A percentile compares a stretch with the other conserved stretches of the same genome.
These are phyloP conservation scores for Hystrix brachyura DNA, from an alignment of 2,113 vertebrate species.

Conservation along the genomic window DNA sequence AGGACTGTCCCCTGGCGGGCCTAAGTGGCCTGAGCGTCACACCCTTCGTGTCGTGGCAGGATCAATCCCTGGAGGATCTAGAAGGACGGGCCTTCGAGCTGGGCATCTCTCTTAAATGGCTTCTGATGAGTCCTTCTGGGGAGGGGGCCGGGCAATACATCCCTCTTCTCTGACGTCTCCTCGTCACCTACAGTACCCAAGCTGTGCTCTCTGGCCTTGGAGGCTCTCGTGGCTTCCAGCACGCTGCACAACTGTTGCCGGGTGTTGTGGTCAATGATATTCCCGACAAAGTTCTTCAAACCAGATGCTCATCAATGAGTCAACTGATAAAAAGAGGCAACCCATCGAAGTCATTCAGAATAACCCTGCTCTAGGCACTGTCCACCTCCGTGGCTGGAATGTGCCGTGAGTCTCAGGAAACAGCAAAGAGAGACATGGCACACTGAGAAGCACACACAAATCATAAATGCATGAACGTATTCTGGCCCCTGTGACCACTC, in stretches of 20 bases:
- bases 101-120: no score
- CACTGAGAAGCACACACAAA: not conserved
- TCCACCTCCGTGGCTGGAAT: not conserved
- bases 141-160: accelerated
- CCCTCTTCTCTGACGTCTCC: no score
- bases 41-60: not conserved
- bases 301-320: not conserved
- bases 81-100: accelerated
- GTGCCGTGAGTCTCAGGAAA: no score
- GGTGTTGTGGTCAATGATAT: accelerated
- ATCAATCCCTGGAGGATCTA: not conserved
- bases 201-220: accelerated
- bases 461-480: not conserved
- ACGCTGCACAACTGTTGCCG: accelerated
- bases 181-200: not conserved
- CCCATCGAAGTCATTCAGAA: not conserved
- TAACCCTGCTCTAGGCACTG: not conserved
- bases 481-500: not conserved
- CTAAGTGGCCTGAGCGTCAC: accelerated
- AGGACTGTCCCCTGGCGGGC: accelerated
- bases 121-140: accelerated
- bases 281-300: not conserved
- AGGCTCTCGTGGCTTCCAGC: accelerated
- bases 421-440: accelerated
- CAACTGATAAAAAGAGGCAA: not conserved